phyloP scores from a whole-genome alignment of 2,888 invertebrate species.

The Seira musarum region DNA sequence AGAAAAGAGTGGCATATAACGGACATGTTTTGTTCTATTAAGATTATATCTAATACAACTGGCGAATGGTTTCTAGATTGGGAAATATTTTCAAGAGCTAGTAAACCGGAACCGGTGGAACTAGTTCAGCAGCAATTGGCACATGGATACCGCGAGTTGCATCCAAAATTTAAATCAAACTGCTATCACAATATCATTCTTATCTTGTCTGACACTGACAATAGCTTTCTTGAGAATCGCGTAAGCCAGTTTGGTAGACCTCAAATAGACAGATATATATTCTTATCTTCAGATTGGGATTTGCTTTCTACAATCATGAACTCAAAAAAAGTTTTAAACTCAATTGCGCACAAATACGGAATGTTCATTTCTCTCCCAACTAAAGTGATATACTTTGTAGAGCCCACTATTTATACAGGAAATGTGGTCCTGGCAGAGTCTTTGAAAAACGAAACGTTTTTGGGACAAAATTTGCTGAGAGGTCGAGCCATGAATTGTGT shows the following conservation, averaged over 20 bases:
- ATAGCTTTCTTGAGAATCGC: neutral
- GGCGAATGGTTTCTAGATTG: too few species aligned
- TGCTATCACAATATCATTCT: neutral
- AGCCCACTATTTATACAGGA: neutral
- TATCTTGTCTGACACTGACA: neutral
- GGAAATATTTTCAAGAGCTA: too few species aligned
- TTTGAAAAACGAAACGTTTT: neutral
- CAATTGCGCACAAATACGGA: neutral
- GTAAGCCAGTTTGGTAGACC: neutral
- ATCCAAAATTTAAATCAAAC: neutral
- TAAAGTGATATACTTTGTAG: neutral
- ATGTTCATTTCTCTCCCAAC: neutral
- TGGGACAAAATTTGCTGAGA: constrained; percentile 4
- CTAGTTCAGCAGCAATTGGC: too few species aligned
- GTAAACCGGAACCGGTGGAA: too few species aligned
- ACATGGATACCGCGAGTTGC: too few species aligned
- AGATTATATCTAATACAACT: too few species aligned
- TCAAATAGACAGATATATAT: neutral
- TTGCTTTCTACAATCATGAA: neutral
- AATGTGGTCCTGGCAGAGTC: neutral
- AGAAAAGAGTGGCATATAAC: too few species aligned
- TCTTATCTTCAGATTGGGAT: neutral
- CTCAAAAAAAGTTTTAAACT: neutral
- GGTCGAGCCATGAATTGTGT: too few species aligned
- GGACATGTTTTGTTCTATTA: too few species aligned